Evolutionary conservation across 2,888 invertebrate genomes (phyloP).

Genomic region (Cynaeus angustus): DNA sequence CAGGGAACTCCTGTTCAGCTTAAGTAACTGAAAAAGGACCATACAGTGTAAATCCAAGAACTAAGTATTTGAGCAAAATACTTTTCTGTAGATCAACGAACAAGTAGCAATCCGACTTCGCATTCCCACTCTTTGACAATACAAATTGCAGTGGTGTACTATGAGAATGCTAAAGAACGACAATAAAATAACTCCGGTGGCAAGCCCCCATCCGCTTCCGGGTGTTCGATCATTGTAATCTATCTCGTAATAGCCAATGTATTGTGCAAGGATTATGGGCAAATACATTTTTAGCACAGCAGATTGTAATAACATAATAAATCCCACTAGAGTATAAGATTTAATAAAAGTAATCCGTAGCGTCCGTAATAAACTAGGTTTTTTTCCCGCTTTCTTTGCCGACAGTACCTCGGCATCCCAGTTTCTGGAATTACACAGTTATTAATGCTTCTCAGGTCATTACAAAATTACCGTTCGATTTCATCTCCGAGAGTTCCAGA

Average conservation of each 20-base stretch:
- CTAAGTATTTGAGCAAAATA: constrained; percentile 63
- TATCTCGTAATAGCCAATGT: constrained; percentile 76
- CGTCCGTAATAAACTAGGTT: constrained; percentile 77
- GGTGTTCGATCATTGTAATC: constrained; percentile 72
- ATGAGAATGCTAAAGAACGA: constrained; percentile 76
- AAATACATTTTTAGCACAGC: constrained; percentile 77
- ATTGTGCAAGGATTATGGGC: constrained; percentile 77
- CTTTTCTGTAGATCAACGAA: constrained; percentile 89
- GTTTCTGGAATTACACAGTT: constrained; percentile 67
- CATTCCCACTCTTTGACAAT: constrained; percentile 82
- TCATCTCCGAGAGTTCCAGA: constrained; percentile 80
- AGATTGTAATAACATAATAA: constrained; percentile 75
- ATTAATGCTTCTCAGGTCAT: neutral
- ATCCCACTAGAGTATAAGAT: constrained; percentile 77
- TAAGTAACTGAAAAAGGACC: constrained; percentile 72
- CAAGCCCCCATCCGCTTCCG: constrained; percentile 79
- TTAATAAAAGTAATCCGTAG: constrained; percentile 77
- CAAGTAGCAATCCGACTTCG: constrained; percentile 84
- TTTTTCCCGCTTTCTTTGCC: constrained; percentile 72
- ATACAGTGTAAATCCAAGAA: neutral
- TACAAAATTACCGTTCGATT: constrained; percentile 74
- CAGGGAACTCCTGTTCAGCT: constrained; percentile 80
- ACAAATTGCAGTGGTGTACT: constrained; percentile 78
- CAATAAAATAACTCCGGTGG: constrained; percentile 76
- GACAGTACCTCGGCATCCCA: constrained; percentile 77